These are phyloP conservation scores for Condylostylus longicornis DNA, from an alignment of 1,140 invertebrate genomes.

Conservation along the genomic window DNA sequence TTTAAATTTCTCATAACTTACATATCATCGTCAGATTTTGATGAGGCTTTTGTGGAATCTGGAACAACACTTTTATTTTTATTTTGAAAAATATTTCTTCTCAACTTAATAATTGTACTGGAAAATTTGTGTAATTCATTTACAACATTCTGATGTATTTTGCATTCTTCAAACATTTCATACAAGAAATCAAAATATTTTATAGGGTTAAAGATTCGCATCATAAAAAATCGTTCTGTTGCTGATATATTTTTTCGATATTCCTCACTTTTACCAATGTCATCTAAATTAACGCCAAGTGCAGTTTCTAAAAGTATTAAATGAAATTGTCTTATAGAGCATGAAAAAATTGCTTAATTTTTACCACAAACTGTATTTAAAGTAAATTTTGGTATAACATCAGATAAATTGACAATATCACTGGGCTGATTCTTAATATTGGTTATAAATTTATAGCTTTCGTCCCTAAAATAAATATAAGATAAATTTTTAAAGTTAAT, in stretches of 20 bases:
- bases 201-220: constrained; percentile 18
- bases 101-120: constrained; percentile 21
- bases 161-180: constrained; percentile 15
- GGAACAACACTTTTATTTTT: not conserved
- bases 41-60: too few species aligned
- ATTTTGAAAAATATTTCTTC: constrained; percentile 8
- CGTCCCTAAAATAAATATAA: constrained; percentile 32
- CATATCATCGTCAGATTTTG: not conserved
- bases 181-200: constrained; percentile 13
- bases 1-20: not conserved
- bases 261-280: constrained; percentile 12
- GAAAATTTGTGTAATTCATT: constrained; percentile 22
- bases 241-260: constrained; percentile 21
- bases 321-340: too few species aligned
- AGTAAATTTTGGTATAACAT: constrained; percentile 53
- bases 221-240: constrained; percentile 14
- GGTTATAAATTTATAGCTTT: constrained; percentile 26
- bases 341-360: not conserved
- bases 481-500: constrained; percentile 27
- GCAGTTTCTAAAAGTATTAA: constrained; percentile 46
- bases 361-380: constrained; percentile 63
- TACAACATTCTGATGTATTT: constrained; percentile 10
- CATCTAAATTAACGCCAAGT: constrained; percentile 47
- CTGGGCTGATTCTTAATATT: constrained; percentile 9
- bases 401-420: constrained; percentile 23